Evolutionary conservation across 1,140 invertebrate species (phyloP), one percentile per base, ranked within the genome.

Genomic region (Listronotus bonariensis): DNA sequence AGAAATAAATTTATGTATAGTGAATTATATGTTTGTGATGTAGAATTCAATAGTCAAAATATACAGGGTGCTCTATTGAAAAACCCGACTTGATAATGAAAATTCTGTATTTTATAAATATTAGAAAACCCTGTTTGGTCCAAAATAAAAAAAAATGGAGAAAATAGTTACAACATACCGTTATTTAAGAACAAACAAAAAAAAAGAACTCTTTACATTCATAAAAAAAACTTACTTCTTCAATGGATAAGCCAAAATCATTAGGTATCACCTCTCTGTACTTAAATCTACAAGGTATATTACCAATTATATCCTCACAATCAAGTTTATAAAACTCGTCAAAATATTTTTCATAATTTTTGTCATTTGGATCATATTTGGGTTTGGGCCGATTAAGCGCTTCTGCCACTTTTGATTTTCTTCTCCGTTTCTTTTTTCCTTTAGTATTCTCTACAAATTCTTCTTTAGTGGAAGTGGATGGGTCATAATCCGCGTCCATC

Each of bases 301-400:
- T 93, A 0, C 88, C 93, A 63, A 98, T 90, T 38, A 98, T 86
- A 80, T 98, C 97, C 78, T 99, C 96, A 81, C 90, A 98, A 78
- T 97, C 93, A 65, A 98, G 81, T 68, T 90, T 88, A 75, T 97
- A 98, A 80, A 97, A 97, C 77, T 97, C 93, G 77, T 97, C 92
- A 73, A 96, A 87, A 78, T 97, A 97, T 70, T 97, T 84, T 48
- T 91, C 84, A 81, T 94, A 95, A 0, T 88, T 87, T 76, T 89
- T 87, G 43, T 92, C 82, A 59, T 85, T 81, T 0, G 93, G 92
- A 83, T 97, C 86, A 80, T 92, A 96, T 49, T 86, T 83, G 0
- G 94, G 93, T 76, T 96, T 68, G 85, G 82, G 26, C 74, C 86
- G 83, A 3, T 84, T 78, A 3, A 95, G 73, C 26, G 88, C 82